Conservation (phyloP, 2,797 vertebrate species). For the Philypnodon macrostomus region DNA sequence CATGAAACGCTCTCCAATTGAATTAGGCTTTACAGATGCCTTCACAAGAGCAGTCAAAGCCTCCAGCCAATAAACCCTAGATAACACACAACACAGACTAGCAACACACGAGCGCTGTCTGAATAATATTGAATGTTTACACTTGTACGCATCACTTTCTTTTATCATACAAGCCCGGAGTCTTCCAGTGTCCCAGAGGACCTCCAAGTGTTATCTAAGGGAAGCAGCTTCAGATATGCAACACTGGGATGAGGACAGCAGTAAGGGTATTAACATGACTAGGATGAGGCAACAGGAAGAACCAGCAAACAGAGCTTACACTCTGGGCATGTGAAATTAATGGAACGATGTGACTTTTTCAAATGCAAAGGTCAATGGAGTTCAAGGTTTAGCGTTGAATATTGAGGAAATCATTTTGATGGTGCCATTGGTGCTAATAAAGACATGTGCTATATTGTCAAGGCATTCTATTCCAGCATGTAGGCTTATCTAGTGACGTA, state of each 20-base stretch:
- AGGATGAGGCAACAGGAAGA: conserved; percentile 33
- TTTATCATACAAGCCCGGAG: conserved; percentile 66
- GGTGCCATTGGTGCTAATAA: not conserved
- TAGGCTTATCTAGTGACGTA: too few relatives aligned
- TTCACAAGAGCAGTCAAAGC: conserved; percentile 38
- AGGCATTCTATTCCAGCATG: too few relatives aligned
- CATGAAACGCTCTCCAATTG: conserved; percentile 42
- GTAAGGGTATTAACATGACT: conserved; percentile 38
- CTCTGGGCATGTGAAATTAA: conserved; percentile 29
- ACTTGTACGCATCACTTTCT: conserved; percentile 63
- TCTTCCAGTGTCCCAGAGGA: conserved; percentile 54
- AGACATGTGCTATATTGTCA: too few relatives aligned
- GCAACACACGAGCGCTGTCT: conserved; percentile 31
- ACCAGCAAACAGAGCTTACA: conserved; percentile 40
- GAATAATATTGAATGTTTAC: conserved; percentile 68
- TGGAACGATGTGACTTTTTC: conserved; percentile 7
- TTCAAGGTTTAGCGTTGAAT: conserved; percentile 4
- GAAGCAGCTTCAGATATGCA: conserved; percentile 62
- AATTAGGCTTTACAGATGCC: conserved; percentile 48
- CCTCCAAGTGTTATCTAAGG: conserved; percentile 63
- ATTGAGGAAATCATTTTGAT: not conserved
- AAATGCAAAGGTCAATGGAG: conserved; percentile 2
- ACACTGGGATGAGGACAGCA: conserved; percentile 31
- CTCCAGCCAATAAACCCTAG: conserved; percentile 32
- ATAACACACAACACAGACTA: conserved; percentile 27